These are phyloP conservation scores for Oxytorus armatus DNA, from an alignment of 2,888 invertebrate species.

Conservation along the genomic window DNA sequence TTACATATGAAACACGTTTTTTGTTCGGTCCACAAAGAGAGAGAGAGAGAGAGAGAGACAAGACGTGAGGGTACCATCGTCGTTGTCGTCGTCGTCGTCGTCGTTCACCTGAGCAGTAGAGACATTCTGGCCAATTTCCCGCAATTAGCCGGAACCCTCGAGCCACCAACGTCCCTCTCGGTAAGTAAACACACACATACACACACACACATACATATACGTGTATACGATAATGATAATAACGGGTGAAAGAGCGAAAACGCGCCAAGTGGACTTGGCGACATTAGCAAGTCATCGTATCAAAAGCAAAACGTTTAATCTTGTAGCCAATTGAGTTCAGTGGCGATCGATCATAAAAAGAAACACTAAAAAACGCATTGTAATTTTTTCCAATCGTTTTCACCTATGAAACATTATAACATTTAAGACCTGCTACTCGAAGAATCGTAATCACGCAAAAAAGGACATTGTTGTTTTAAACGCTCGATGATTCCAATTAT, in stretches of 20 bases:
- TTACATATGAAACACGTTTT: conserved; percentile 75
- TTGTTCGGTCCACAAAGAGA: conserved; percentile 61
- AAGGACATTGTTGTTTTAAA: too few relatives aligned
- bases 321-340: background rate
- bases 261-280: conserved; percentile 22
- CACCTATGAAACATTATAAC: too few relatives aligned
- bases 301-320: conserved; percentile 35
- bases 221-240: conserved; percentile 35
- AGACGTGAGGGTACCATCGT: conserved; percentile 58
- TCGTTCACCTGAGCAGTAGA: conserved; percentile 52
- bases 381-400: too few relatives aligned
- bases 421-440: too few relatives aligned
- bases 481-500: too few relatives aligned
- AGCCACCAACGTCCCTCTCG: conserved; percentile 24
- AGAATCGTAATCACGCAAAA: too few relatives aligned
- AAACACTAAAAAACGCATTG: background rate
- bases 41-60: conserved; percentile 56
- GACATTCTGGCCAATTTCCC: conserved; percentile 73
- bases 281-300: conserved; percentile 61
- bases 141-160: conserved; percentile 69
- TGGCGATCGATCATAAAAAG: background rate
- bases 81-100: conserved; percentile 33
- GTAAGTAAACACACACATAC: conserved; percentile 7
- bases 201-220: background rate
- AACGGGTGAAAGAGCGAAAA: conserved; percentile 37